These are phyloP conservation scores for Rhabdornis inornatus DNA, from an alignment of 2,113 vertebrate species.

Conservation along the genomic window DNA sequence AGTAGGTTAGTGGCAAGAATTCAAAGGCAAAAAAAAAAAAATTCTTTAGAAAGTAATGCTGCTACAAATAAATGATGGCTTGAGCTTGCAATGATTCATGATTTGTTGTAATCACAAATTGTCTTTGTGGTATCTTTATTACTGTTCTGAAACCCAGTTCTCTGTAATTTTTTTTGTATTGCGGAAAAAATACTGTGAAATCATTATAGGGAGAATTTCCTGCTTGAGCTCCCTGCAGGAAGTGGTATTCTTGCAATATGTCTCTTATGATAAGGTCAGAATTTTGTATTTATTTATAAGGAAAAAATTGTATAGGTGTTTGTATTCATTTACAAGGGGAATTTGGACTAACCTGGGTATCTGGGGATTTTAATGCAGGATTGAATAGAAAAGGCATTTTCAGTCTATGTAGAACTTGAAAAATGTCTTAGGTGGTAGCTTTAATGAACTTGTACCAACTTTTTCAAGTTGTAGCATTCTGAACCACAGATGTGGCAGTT, in stretches of 20 bases:
- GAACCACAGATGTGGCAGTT: accelerated
- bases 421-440: not conserved
- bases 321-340: not conserved
- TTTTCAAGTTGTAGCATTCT: not conserved
- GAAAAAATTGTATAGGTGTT: not conserved
- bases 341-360: not conserved
- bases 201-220: not conserved
- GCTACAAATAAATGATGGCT: not conserved
- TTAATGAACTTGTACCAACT: not conserved
- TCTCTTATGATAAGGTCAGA: not conserved
- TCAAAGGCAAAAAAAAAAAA: not conserved
- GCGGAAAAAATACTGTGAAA: not conserved
- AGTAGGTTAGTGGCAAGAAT: not conserved
- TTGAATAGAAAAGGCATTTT: not conserved
- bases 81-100: not conserved
- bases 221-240: not conserved
- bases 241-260: not conserved
- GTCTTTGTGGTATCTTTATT: not conserved
- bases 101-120: not conserved
- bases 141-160: not conserved
- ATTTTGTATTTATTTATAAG: not conserved
- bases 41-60: not conserved
- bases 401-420: not conserved
- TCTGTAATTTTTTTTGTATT: not conserved
- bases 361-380: not conserved